These are phyloP conservation scores for Erythrolamprus reginae DNA, from an alignment of 2,113 vertebrate genomes.

Conservation along the genomic window DNA sequence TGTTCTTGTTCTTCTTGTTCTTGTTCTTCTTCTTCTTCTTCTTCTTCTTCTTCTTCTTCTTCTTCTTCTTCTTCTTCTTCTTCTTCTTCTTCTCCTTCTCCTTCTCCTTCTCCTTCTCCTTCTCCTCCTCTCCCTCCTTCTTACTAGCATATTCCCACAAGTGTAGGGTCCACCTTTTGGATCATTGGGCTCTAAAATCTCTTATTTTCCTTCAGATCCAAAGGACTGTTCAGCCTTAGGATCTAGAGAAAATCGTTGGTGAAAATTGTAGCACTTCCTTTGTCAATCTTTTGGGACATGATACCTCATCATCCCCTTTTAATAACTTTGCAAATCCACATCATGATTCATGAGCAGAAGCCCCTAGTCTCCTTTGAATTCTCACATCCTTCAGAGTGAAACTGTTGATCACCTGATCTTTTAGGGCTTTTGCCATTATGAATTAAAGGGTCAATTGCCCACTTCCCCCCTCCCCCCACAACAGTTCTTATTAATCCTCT, in stretches of 20 bases:
- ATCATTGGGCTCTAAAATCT: background rate
- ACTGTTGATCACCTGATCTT: background rate
- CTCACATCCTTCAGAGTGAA: background rate
- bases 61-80: too few relatives aligned
- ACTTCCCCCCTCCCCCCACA: background rate
- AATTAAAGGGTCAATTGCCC: background rate
- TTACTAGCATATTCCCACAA: too few relatives aligned
- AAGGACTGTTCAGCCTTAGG: background rate
- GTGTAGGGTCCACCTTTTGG: too few relatives aligned
- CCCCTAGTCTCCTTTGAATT: background rate
- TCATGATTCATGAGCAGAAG: background rate
- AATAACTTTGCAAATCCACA: background rate
- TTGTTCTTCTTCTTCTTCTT: too few relatives aligned
- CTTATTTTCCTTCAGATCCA: background rate
- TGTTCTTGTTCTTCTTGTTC: fast-evolving
- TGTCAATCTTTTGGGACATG: background rate
- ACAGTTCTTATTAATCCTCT: background rate
- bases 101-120: too few relatives aligned
- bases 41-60: too few relatives aligned
- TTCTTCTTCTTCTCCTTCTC: too few relatives aligned
- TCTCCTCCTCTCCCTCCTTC: fast-evolving
- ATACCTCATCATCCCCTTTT: background rate
- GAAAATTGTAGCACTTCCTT: background rate
- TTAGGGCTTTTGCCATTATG: background rate
- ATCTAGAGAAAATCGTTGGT: background rate